Evolutionary conservation across 2,888 invertebrate genomes (phyloP).

Genomic region (Spisula solida): DNA sequence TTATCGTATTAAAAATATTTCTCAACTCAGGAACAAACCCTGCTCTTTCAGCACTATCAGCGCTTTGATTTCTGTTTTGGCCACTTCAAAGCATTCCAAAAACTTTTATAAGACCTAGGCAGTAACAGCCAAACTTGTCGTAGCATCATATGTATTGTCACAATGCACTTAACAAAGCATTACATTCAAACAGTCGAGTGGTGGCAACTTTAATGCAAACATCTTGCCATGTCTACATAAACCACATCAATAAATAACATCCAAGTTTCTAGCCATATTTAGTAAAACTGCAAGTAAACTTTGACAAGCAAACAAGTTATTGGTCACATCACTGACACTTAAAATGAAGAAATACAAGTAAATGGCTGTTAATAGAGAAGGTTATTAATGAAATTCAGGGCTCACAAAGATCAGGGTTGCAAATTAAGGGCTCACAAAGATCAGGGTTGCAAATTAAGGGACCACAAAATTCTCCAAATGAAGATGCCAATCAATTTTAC

Average conservation of each 20-base stretch:
- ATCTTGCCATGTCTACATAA: too few species aligned
- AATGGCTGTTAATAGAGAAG: background rate
- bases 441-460: too few species aligned
- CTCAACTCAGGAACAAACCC: too few species aligned
- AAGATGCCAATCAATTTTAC: too few species aligned
- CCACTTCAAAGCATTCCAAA: background rate
- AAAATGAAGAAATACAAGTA: background rate
- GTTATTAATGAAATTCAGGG: too few species aligned
- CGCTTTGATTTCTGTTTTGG: background rate
- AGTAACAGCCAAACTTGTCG: background rate
- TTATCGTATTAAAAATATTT: too few species aligned
- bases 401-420: too few species aligned
- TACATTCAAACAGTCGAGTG: too few species aligned
- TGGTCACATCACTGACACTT: background rate
- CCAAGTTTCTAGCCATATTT: background rate
- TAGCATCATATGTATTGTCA: background rate
- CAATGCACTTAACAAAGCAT: background rate
- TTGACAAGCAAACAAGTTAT: conserved; percentile 18
- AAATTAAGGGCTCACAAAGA: too few species aligned
- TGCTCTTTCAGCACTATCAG: background rate
- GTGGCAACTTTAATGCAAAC: too few species aligned
- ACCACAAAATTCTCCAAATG: too few species aligned
- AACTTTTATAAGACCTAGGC: background rate
- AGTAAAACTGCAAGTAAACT: conserved; percentile 40
- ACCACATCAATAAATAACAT: too few species aligned